phyloP scores from a whole-genome alignment of 2,113 vertebrate genomes.

The Cyphomyrus discorhynchus region DNA sequence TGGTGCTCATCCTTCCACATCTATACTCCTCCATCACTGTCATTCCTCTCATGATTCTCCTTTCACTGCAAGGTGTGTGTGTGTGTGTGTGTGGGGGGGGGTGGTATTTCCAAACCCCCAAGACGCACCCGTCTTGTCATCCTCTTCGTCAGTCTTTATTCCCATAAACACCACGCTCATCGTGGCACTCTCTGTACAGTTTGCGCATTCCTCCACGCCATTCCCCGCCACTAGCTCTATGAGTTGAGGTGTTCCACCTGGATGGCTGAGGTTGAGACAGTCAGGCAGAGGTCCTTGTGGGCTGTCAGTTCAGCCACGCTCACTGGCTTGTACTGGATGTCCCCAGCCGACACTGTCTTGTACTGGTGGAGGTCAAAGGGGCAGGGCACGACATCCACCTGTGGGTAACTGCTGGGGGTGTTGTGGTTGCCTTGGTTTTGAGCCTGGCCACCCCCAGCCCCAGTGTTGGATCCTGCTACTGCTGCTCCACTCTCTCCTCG shows the following conservation, averaged over 20 bases:
- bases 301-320: constrained; percentile 60
- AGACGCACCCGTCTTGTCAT: neutral
- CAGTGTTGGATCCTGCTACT: constrained; percentile 45
- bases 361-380: constrained; percentile 93
- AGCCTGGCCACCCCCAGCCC: constrained; percentile 49
- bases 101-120: neutral
- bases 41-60: neutral
- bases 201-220: neutral
- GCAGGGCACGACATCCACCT: constrained; percentile 59
- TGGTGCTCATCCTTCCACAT: constrained; percentile 22
- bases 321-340: constrained; percentile 68
- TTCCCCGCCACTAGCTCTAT: constrained; percentile 35
- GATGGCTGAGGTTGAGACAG: constrained; percentile 82
- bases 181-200: neutral
- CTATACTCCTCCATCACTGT: neutral
- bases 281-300: constrained; percentile 96
- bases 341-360: constrained; percentile 73
- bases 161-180: constrained; percentile 22
- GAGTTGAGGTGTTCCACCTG: constrained; percentile 68
- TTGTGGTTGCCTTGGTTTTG: constrained; percentile 65
- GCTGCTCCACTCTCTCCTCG: constrained; percentile 57
- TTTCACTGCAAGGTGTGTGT: neutral
- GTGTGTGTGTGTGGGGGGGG: neutral
- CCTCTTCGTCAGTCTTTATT: neutral
- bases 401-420: constrained; percentile 47